phyloP scores from a whole-genome alignment of 2,888 invertebrate genomes.

The Acanthosepion pharaonis region DNA sequence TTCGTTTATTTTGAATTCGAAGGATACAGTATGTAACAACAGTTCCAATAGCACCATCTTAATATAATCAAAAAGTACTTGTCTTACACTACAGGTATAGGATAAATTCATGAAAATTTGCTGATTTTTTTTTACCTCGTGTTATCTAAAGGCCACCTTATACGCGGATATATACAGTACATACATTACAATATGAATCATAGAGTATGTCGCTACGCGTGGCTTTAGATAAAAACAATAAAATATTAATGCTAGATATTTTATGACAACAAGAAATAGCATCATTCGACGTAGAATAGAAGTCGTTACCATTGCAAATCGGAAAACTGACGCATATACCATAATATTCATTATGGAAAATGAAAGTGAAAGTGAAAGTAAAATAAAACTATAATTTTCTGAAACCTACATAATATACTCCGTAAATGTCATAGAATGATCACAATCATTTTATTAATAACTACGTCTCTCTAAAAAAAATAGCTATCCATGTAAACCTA shows the following conservation, averaged over 20 bases:
- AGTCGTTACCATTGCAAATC: neutral
- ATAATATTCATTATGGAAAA: neutral
- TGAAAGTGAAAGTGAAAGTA: neutral
- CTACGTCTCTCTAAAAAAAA: neutral
- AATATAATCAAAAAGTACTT: too few relatives aligned
- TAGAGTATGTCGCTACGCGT: neutral
- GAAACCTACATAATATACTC: neutral
- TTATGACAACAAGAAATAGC: neutral
- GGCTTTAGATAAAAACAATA: neutral
- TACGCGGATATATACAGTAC: neutral
- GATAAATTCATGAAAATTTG: too few relatives aligned
- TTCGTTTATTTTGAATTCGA: too few relatives aligned
- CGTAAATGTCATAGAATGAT: neutral
- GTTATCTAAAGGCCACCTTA: neutral
- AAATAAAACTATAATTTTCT: neutral
- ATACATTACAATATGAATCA: neutral
- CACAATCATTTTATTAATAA: neutral
- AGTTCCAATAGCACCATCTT: too few relatives aligned
- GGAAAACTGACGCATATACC: neutral
- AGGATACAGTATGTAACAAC: too few relatives aligned
- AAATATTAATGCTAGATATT: neutral
- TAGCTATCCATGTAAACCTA: too few relatives aligned
- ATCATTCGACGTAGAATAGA: neutral
- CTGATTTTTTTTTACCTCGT: too few relatives aligned
- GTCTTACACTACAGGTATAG: too few relatives aligned